A percentile compares a stretch with the other conserved stretches of the same genome.
Evolutionary conservation across 2,113 vertebrate species (phyloP).

Genomic region (Channa argus): DNA sequence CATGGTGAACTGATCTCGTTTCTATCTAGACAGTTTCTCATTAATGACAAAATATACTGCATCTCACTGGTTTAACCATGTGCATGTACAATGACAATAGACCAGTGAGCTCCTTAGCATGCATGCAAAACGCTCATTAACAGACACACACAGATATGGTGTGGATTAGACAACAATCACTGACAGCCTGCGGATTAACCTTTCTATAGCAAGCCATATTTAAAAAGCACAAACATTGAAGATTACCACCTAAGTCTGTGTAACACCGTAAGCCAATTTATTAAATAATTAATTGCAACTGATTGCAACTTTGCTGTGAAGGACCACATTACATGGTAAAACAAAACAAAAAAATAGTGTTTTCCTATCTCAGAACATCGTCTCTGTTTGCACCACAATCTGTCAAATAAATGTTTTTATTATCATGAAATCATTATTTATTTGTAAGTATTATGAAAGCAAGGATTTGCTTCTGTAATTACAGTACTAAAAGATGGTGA

Average conservation of each 20-base stretch:
- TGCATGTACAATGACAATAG: not conserved
- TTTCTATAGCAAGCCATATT: slow-evolving; percentile 33
- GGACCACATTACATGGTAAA: too few species aligned
- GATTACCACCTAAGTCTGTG: slow-evolving; percentile 47
- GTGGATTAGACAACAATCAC: slow-evolving; percentile 17
- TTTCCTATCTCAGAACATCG: too few species aligned
- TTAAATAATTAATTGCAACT: too few species aligned
- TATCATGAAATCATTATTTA: too few species aligned
- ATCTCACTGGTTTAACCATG: not conserved
- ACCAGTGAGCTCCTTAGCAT: not conserved
- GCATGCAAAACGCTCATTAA: not conserved
- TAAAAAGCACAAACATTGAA: slow-evolving; percentile 37
- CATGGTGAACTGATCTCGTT: not conserved
- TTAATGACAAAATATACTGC: too few species aligned
- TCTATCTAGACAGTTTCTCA: not conserved
- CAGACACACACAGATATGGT: not conserved
- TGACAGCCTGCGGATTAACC: slow-evolving; percentile 51
- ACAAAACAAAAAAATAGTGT: too few species aligned
- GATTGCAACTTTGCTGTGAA: too few species aligned
- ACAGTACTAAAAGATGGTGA: too few species aligned
- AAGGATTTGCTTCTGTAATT: not conserved
- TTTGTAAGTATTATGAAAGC: too few species aligned
- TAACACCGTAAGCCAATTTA: not conserved
- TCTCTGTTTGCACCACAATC: too few species aligned
- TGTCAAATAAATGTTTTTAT: too few species aligned